Evolutionary conservation across 2,888 invertebrate genomes (phyloP).

Genomic region (Lamellibrachia columna): DNA sequence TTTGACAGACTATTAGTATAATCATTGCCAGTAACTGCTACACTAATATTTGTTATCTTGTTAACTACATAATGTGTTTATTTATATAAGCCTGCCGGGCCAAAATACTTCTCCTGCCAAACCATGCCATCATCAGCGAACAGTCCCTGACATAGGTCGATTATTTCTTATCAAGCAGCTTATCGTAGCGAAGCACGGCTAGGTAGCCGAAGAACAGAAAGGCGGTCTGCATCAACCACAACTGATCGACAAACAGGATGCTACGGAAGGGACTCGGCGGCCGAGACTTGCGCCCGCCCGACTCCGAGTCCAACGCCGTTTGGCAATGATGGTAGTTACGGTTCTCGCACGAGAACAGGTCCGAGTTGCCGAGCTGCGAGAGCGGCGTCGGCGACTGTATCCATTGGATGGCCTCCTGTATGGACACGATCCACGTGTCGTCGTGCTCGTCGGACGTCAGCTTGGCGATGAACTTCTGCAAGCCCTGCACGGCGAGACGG

Average conservation of each 20-base stretch:
- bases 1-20: neutral
- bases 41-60: too few species aligned
- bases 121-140: neutral
- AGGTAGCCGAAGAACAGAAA: conserved; percentile 22
- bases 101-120: neutral
- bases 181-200: conserved; percentile 23
- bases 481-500: conserved; percentile 20
- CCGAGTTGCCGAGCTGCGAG: conserved; percentile 8
- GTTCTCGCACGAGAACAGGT: conserved; percentile 17
- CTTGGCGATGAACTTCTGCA: conserved; percentile 21
- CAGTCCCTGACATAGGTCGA: neutral
- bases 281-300: neutral
- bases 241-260: conserved; percentile 22
- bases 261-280: conserved; percentile 8
- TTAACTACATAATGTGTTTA: too few species aligned
- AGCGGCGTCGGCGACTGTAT: conserved; percentile 20
- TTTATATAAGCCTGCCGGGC: neutral
- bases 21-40: too few species aligned
- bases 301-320: neutral
- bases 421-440: conserved; percentile 21
- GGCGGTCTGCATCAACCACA: conserved; percentile 5
- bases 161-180: neutral
- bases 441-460: conserved; percentile 18
- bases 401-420: conserved; percentile 21
- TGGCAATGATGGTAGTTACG: conserved; percentile 12